Conservation (phyloP, 2,797 vertebrate genomes). For the Gadopsis bispinosus region DNA sequence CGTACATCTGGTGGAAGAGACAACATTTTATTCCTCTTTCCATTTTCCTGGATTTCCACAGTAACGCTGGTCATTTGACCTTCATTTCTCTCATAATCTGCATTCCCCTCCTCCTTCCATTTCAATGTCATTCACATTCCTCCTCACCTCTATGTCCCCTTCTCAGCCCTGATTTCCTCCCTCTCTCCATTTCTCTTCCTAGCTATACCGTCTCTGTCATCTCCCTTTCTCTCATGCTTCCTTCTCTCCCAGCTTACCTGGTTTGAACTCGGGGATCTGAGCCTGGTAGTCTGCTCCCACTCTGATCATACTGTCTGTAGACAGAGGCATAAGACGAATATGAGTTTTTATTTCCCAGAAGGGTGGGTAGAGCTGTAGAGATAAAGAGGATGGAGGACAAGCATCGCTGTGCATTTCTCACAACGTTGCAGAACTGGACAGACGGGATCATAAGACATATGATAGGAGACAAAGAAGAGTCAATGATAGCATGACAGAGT, state of each 20-base stretch:
- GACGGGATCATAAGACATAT: background rate
- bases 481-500: background rate
- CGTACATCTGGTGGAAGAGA: fast-evolving
- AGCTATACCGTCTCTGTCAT: slow-evolving; percentile 1
- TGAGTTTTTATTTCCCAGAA: slow-evolving; percentile 8
- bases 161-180: slow-evolving; percentile 11
- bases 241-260: slow-evolving; percentile 83
- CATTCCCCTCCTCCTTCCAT: slow-evolving; percentile 26
- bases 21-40: background rate
- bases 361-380: background rate
- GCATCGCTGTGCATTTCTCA: background rate
- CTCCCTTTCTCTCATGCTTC: background rate
- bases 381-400: background rate
- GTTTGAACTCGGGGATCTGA: slow-evolving; percentile 94
- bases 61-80: slow-evolving; percentile 20
- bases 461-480: background rate
- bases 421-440: slow-evolving; percentile 4
- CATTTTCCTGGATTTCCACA: slow-evolving; percentile 8
- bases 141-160: slow-evolving; percentile 30
- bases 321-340: slow-evolving; percentile 17
- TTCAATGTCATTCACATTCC: slow-evolving; percentile 23
- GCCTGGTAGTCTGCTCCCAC: slow-evolving; percentile 96
- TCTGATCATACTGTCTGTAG: slow-evolving; percentile 94
- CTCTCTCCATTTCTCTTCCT: slow-evolving; percentile 1
- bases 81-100: slow-evolving; percentile 44